A percentile compares a stretch with the other conserved stretches of the same genome.
Evolutionary conservation across 2,797 vertebrate species (phyloP).

Genomic region (Cottoperca gobio): DNA sequence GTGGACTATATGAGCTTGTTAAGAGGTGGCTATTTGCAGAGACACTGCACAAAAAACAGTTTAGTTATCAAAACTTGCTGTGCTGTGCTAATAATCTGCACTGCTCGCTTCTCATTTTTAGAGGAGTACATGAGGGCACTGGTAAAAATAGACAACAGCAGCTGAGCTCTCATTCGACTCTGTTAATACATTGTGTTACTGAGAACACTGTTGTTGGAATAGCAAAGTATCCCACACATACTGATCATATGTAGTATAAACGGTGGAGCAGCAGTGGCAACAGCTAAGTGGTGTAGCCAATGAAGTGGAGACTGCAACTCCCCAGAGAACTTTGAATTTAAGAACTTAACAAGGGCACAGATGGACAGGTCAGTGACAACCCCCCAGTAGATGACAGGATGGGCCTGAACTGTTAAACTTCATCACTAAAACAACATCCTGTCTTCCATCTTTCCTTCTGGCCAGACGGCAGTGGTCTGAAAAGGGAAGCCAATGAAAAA

Average conservation of each 20-base stretch:
- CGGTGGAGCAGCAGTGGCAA: neutral
- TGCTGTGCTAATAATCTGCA: slow-evolving; percentile 44
- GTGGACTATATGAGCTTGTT: slow-evolving; percentile 22
- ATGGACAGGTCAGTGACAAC: no score
- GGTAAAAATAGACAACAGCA: slow-evolving; percentile 55
- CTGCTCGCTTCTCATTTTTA: slow-evolving; percentile 37
- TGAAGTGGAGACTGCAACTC: no score
- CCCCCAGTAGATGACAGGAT: no score
- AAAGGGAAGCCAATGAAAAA: no score
- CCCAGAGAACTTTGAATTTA: no score
- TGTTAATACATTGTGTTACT: slow-evolving; percentile 18
- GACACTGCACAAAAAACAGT: slow-evolving; percentile 47
- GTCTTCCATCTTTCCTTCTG: no score
- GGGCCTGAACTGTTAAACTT: no score
- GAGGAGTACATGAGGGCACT: slow-evolving; percentile 17
- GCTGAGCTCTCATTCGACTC: slow-evolving; percentile 33
- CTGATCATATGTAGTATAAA: neutral
- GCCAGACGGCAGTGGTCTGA: no score
- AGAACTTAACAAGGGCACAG: no score
- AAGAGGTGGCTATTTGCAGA: slow-evolving; percentile 31
- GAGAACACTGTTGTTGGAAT: slow-evolving; percentile 15
- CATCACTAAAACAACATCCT: no score
- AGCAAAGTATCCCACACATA: neutral
- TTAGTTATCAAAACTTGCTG: slow-evolving; percentile 31
- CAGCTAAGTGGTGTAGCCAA: slow-evolving; percentile 22